Percentiles rank a stretch among this genome's conserved stretches.
Conservation (phyloP, 2,888 invertebrate species). For the Sclerodermus sp. region DNA sequence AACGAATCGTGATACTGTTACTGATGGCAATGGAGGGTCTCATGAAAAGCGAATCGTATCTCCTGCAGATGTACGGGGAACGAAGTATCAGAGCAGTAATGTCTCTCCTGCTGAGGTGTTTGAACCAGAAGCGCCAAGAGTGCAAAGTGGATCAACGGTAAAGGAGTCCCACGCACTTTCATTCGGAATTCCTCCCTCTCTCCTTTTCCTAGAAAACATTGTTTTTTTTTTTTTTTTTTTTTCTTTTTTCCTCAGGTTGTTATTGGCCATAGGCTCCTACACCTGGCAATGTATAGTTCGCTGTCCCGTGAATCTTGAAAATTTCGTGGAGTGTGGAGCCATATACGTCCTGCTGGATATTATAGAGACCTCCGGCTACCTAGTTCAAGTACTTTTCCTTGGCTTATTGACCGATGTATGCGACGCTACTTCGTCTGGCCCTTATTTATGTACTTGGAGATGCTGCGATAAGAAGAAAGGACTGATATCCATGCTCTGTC, state of each 20-base stretch:
- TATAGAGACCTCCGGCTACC: conserved; percentile 45
- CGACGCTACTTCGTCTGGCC: conserved; percentile 46
- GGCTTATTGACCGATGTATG: conserved; percentile 56
- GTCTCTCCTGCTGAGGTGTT: conserved; percentile 32
- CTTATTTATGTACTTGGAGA: conserved; percentile 59
- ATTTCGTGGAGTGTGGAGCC: conserved; percentile 53
- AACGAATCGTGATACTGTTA: conserved; percentile 38
- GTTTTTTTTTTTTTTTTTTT: not conserved
- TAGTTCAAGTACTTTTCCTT: conserved; percentile 53
- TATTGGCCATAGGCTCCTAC: conserved; percentile 54
- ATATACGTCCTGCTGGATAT: conserved; percentile 54
- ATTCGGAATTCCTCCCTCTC: not conserved
- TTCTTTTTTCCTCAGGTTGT: conserved; percentile 32
- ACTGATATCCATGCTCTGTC: conserved; percentile 52
- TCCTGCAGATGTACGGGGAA: conserved; percentile 22
- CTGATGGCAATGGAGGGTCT: conserved; percentile 38
- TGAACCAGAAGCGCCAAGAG: conserved; percentile 36
- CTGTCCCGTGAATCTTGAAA: conserved; percentile 33
- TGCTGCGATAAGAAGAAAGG: conserved; percentile 42
- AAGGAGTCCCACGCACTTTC: not conserved
- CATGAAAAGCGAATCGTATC: conserved; percentile 13
- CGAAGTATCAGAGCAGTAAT: conserved; percentile 24
- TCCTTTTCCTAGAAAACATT: not conserved
- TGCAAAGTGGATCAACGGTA: conserved; percentile 47
- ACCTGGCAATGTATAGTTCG: conserved; percentile 54